Evolutionary conservation across 2,797 vertebrate genomes (phyloP).

Genomic region (Loriculus beryllinus): DNA sequence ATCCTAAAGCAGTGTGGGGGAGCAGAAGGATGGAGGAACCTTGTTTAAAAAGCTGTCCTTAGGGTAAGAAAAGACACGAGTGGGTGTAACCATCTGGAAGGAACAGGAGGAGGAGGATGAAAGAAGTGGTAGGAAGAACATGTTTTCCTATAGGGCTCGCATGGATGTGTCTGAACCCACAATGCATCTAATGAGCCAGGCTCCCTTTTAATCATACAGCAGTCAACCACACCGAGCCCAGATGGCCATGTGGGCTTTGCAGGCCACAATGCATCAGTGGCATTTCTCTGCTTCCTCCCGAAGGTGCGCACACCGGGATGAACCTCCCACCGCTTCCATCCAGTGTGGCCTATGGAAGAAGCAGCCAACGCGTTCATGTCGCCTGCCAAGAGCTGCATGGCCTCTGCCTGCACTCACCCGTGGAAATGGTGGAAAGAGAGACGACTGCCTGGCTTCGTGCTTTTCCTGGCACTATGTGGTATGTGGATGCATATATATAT

Average conservation of each 20-base stretch:
- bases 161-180: constrained; percentile 15
- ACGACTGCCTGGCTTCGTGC: neutral
- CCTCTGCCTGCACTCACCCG: neutral
- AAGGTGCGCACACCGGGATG: neutral
- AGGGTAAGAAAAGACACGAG: constrained; percentile 67
- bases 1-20: neutral
- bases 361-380: neutral
- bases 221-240: neutral
- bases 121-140: constrained; percentile 54
- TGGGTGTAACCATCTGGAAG: constrained; percentile 67
- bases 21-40: constrained; percentile 30
- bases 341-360: neutral
- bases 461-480: neutral
- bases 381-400: neutral
- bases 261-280: neutral
- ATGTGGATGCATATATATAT: neutral
- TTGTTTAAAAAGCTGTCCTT: constrained; percentile 55
- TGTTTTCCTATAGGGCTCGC: constrained; percentile 44
- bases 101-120: constrained; percentile 57
- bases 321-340: neutral
- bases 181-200: constrained; percentile 7
- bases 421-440: neutral
- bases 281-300: neutral
- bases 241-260: neutral
- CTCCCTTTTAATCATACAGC: constrained; percentile 6